A percentile compares a stretch with the other conserved stretches of the same genome.
Conservation (phyloP, 2,113 vertebrate genomes). For the Xenopus laevis region DNA sequence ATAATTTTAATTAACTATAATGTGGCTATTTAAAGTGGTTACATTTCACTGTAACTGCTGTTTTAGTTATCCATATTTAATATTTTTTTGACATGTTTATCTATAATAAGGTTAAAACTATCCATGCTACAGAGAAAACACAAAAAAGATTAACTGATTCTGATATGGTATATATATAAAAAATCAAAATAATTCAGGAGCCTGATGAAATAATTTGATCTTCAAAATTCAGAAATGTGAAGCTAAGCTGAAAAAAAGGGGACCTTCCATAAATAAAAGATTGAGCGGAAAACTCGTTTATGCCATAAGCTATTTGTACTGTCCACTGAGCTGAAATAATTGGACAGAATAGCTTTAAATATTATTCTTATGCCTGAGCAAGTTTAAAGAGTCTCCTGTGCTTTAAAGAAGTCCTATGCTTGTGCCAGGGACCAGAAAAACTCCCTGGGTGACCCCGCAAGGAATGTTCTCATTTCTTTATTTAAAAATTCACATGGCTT, state of each 20-base stretch:
- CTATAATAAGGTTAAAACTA: too few species aligned
- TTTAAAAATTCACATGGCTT: constrained; percentile 42
- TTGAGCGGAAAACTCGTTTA: constrained; percentile 48
- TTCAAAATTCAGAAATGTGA: constrained; percentile 9
- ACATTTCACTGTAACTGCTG: too few species aligned
- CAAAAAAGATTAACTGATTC: constrained; percentile 5
- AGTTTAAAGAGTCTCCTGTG: constrained; percentile 49
- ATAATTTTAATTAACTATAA: too few species aligned
- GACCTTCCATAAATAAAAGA: constrained; percentile 50
- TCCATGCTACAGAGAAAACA: not conserved
- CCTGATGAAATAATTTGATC: constrained; percentile 43
- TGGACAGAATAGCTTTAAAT: constrained; percentile 45
- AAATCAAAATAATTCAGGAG: constrained; percentile 57
- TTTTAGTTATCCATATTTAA: too few species aligned
- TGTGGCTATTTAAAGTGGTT: too few species aligned
- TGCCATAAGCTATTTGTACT: constrained; percentile 52
- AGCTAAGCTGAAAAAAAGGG: constrained; percentile 42
- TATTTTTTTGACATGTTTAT: too few species aligned
- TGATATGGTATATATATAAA: not conserved
- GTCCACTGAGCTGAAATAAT: constrained; percentile 61
- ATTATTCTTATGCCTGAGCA: constrained; percentile 54
- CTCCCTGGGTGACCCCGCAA: constrained; percentile 45
- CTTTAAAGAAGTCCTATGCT: constrained; percentile 47
- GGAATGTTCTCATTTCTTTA: constrained; percentile 35
- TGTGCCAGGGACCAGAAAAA: constrained; percentile 50